Evolutionary conservation across 2,113 vertebrate genomes (phyloP), one percentile per base, ranked within the genome.

Genomic region (rat (Rattus norvegicus)): DNA sequence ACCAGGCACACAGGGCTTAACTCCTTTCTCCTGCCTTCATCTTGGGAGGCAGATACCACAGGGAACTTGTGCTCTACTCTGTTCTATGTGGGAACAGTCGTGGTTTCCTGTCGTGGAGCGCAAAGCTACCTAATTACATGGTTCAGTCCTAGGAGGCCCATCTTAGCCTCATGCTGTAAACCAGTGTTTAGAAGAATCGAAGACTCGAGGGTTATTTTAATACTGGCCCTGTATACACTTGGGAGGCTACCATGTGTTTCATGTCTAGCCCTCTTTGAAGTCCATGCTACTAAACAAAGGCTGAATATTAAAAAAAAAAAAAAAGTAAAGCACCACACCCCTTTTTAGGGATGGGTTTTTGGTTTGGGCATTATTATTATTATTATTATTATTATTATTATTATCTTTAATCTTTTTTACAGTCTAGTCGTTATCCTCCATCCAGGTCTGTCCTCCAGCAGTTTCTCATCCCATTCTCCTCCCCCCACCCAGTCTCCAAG

Each of bases 231-330:
- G 4, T 19, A 86, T 7, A 77, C 9, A 36, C 5, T 65, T 88
- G 22, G 14, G 67, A 43, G 39, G 61, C 19, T 39, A 67, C 90
- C 92, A 54, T 36, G 17, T 19, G 12, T 84, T 14, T 28, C 56
- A 11, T 92, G 85, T 67, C 13, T 63, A 19, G 8, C 30, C 63
- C 7, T 72, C 14, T 94, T 93, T 52, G 54, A 83, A 85, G 16
- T 81, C 52, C 93, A 3, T 20, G 88, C 39, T 47, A 63, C 56
- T 9, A n/a, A 90, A 86, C 49, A 92, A 95, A 96, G 54, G n/a
- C 69, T 88, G 28, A 19, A 72, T 30, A 81, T 95, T 91, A 36
- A 56, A 92, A 95, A 96, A 26, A 22, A 49, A 75, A 95, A 93
- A 92, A 95, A 96, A 26, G 26, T 54, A 75, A 95, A 93, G 61